Evolutionary conservation across 2,888 invertebrate genomes (phyloP), one percentile per base, ranked within the genome.

Genomic region (Petrophora chlorosata): DNA sequence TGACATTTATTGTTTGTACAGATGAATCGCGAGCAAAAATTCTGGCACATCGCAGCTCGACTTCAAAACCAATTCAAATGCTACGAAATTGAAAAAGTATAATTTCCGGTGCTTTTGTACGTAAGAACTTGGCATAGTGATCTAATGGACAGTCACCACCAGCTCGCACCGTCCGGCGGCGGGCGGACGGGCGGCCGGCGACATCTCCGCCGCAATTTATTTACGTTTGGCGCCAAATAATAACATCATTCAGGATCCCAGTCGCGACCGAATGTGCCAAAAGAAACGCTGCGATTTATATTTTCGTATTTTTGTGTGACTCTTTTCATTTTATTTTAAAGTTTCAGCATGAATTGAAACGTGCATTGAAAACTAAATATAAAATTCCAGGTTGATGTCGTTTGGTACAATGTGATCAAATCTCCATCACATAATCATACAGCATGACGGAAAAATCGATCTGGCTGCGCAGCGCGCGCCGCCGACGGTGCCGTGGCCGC

Each of bases 191-290:
- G n/a, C n/a, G n/a, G n/a, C n/a, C 10, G 63, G 59, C 63, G 77
- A 72, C 76, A 76, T 65, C 70, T 74, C 52, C 73, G 74, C 73
- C 76, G 70, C 65, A 62, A 56, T 78, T 84, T 86, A 89, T 89
- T 86, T 84, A 78, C 68, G 76, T 73, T 80, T 73, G 89, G 89
- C 89, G 89, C 89, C 89, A 77, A 77, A 81, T 81, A 75, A 77
- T 68, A 76, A 76, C 64, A 69, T 66, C 67, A 61, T 68, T 68
- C 65, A 62, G 74, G 52, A 56, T 53, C 48, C 73, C 72, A 62
- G 65, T 62, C 44, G 65, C 74, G 65, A 46, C 61, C 42, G 48
- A 35, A 41, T 69, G 76, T 67, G 68, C 79, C 79, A 80, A 77
- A 76, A 78, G 70, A 73, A 73, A 69, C 67, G 67, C 69, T 56